These are phyloP conservation scores for Campylomormyrus tamandua DNA, from an alignment of 2,113 vertebrate species.

Conservation along the genomic window DNA sequence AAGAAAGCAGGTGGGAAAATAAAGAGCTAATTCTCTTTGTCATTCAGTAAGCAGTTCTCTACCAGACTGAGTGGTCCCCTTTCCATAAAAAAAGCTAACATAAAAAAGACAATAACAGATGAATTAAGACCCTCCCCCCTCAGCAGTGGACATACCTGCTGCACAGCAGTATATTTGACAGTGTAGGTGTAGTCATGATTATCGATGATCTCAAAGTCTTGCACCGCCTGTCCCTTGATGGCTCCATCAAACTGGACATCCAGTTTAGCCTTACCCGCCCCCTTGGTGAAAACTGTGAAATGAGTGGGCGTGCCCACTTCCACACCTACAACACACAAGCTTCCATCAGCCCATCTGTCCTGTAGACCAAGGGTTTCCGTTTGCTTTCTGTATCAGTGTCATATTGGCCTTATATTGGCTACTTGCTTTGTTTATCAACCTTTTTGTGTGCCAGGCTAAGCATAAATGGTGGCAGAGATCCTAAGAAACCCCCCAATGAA, in stretches of 20 bases:
- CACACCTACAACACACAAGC: slow-evolving; percentile 64
- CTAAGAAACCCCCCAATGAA: not conserved
- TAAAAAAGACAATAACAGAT: not conserved
- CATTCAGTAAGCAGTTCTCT: not conserved
- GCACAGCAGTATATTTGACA: slow-evolving; percentile 82
- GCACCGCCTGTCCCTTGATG: slow-evolving; percentile 70
- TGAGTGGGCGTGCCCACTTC: slow-evolving; percentile 87
- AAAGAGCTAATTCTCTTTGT: not conserved
- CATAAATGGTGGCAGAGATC: not conserved
- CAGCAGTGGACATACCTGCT: slow-evolving; percentile 63
- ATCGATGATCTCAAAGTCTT: slow-evolving; percentile 90
- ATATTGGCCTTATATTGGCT: not conserved
- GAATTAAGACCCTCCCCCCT: not conserved
- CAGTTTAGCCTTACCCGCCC: slow-evolving; percentile 83
- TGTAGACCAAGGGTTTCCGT: not conserved
- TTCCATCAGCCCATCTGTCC: not conserved
- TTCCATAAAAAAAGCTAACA: not conserved
- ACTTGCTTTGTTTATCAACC: not conserved
- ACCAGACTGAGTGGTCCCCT: not conserved
- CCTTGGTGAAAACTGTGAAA: slow-evolving; percentile 88
- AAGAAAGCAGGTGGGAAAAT: slow-evolving; percentile 14
- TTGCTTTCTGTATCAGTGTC: not conserved
- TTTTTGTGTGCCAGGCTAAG: not conserved
- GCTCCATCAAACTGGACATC: slow-evolving; percentile 72
- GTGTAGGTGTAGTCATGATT: slow-evolving; percentile 94